Percentiles rank a stretch among this genome's conserved stretches.
Evolutionary conservation across 2,797 vertebrate species (phyloP).

Genomic region (Chaunax sp.): DNA sequence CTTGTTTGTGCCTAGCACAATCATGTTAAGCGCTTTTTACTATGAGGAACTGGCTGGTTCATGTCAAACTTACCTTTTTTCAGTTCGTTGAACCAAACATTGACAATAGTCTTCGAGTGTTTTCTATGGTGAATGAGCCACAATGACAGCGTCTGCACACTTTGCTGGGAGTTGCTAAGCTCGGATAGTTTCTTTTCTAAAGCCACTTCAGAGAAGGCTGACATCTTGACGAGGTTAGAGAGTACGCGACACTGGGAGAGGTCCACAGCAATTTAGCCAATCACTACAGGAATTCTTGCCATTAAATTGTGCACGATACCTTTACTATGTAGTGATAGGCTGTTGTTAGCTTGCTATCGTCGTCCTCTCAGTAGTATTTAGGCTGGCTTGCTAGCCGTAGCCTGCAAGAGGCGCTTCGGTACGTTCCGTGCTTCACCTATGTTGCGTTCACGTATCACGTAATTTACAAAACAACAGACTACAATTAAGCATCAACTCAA

Average conservation of each 20-base stretch:
- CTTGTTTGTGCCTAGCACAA: neutral
- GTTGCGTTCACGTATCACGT: conserved; percentile 37
- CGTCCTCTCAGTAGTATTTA: conserved; percentile 3
- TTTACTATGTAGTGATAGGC: neutral
- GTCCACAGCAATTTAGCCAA: conserved; percentile 4
- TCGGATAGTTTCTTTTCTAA: conserved; percentile 88
- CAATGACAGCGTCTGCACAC: conserved; percentile 86
- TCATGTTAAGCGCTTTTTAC: neutral
- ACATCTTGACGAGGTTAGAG: conserved; percentile 78
- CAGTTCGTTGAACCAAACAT: conserved; percentile 86
- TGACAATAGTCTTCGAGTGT: conserved; percentile 86
- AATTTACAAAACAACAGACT: conserved; percentile 6
- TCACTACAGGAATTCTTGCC: conserved; percentile 2
- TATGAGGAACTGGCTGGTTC: conserved; percentile 1
- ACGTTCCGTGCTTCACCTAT: conserved; percentile 3
- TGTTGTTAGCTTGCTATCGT: conserved; percentile 1
- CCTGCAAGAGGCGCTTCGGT: conserved; percentile 35
- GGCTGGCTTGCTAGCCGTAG: conserved; percentile 4
- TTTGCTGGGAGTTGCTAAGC: conserved; percentile 89
- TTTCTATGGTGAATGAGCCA: conserved; percentile 90
- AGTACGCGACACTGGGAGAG: conserved; percentile 32
- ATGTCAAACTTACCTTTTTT: conserved; percentile 80
- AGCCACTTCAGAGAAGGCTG: conserved; percentile 87
- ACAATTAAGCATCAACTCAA: too few species aligned
- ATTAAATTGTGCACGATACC: conserved; percentile 4